These are phyloP conservation scores for Mythimna pallens DNA, from an alignment of 2,888 invertebrate species.

Conservation along the genomic window DNA sequence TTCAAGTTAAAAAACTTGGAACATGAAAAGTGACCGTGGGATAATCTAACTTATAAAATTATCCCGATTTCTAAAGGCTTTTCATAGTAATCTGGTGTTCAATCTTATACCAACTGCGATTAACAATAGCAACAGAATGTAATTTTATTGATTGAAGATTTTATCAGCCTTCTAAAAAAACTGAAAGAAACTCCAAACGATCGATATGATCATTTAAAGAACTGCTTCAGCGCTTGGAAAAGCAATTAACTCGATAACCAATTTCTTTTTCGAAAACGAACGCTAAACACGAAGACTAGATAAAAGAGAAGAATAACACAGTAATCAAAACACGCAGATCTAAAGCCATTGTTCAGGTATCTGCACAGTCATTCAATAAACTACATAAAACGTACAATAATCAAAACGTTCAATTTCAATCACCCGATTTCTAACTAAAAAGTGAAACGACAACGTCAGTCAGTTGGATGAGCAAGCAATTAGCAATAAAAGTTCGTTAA, in stretches of 20 bases:
- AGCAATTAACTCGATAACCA: conserved; percentile 34
- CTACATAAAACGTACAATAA: conserved; percentile 30
- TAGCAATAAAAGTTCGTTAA: conserved; percentile 63
- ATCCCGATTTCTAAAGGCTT: conserved; percentile 3
- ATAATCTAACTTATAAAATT: background rate
- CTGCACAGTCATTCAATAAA: conserved; percentile 32
- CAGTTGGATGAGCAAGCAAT: conserved; percentile 49
- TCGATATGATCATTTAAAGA: conserved; percentile 18
- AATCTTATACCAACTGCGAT: background rate
- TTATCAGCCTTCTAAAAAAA: background rate
- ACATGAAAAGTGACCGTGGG: conserved; percentile 16
- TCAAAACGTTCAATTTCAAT: conserved; percentile 44
- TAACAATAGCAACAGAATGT: background rate
- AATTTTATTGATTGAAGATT: conserved; percentile 9
- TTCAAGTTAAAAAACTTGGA: conserved; percentile 9
- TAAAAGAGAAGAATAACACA: conserved; percentile 13
- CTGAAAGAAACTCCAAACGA: background rate
- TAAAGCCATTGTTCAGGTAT: conserved; percentile 29
- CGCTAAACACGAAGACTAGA: conserved; percentile 29
- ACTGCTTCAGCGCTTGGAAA: conserved; percentile 6
- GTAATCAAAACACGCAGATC: conserved; percentile 43
- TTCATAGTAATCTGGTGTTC: background rate
- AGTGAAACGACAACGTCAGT: conserved; percentile 58
- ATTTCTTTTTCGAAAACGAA: conserved; percentile 38
- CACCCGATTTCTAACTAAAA: conserved; percentile 54